phyloP scores from a whole-genome alignment of 2,888 invertebrate genomes.

The Pyrrhosoma nymphula region DNA sequence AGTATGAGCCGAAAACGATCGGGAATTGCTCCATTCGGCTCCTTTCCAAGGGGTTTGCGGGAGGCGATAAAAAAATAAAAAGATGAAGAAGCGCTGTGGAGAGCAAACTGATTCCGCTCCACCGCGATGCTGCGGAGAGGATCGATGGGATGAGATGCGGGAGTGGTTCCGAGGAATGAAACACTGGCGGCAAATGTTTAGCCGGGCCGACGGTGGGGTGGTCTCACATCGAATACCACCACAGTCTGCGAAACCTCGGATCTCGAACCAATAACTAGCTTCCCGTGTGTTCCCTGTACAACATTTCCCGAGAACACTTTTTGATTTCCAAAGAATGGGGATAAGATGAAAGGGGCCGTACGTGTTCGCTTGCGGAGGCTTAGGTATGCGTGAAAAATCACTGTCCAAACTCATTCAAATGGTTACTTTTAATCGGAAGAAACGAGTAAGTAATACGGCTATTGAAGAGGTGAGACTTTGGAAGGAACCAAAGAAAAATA shows the following conservation, averaged over 20 bases:
- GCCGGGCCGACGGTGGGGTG: neutral
- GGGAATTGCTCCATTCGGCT: constrained; percentile 28
- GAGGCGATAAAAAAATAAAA: neutral
- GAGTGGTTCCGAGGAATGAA: neutral
- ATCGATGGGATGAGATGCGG: neutral
- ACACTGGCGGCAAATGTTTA: neutral
- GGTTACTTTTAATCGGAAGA: too few species aligned
- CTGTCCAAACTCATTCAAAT: too few species aligned
- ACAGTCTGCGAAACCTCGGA: neutral
- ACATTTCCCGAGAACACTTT: neutral
- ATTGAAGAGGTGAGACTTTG: too few species aligned
- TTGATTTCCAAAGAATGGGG: too few species aligned
- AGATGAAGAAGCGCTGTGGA: neutral
- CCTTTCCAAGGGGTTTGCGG: neutral
- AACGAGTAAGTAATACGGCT: too few species aligned
- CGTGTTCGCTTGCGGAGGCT: too few species aligned
- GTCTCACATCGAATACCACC: neutral
- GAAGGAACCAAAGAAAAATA: too few species aligned
- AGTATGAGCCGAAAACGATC: neutral
- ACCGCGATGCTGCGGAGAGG: neutral
- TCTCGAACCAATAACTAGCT: neutral
- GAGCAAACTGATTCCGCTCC: constrained; percentile 19
- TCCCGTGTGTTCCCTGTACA: neutral
- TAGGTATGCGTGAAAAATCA: too few species aligned
- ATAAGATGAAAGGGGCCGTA: too few species aligned